Base-by-base conservation (phyloP, 2,888 invertebrate species). In the Melinopterus prodromus region DNA sequence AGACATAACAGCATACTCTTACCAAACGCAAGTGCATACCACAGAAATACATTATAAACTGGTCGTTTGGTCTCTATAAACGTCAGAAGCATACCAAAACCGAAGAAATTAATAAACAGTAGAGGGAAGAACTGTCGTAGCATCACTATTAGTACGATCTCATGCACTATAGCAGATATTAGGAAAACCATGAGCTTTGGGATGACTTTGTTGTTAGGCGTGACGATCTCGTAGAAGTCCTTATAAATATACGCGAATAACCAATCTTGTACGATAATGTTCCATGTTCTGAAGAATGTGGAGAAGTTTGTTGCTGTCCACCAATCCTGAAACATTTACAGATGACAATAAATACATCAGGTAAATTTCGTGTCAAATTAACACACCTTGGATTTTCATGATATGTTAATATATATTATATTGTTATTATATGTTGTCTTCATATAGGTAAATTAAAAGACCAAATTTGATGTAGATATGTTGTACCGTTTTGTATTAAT, bases 261-360 rank as follows among this genome's bases (percentile, higher is more conserved):
- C 98, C 98, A 99, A 84, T 97, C 97, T 88, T 98, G 96, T 0
- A 99, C 98, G 0, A 98, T 94, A 15, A 96, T 92, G 88, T 99
- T 99, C 99, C 99, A 99, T 5, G 95, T 95, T n/a, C 98, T 93
- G 89, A 96, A 98, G 89, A 94, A 99, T 14, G 91, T 91, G 0
- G 94, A 93, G 89, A 94, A 98, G n/a, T 94, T 93, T 0, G 94
- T 93, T 2, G 95, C 93, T 78, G 96, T 98, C 99, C 98, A 99
- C 98, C 98, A 99, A 86, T 97, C 97, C 94, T 98, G 86, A 37
- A 87, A 87, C 70, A 38, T 53, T 53, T 12, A 53, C 4, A 53
- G 70, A 7, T 72, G 70, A 26, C n/a, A n/a, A 16, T 77, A 14
- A 26, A 26, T 26, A 26, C 26, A 26, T 26, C 26, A 26, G 26